Base-by-base conservation (phyloP, 2,113 vertebrate species). In the Atlantisia rogersi region DNA sequence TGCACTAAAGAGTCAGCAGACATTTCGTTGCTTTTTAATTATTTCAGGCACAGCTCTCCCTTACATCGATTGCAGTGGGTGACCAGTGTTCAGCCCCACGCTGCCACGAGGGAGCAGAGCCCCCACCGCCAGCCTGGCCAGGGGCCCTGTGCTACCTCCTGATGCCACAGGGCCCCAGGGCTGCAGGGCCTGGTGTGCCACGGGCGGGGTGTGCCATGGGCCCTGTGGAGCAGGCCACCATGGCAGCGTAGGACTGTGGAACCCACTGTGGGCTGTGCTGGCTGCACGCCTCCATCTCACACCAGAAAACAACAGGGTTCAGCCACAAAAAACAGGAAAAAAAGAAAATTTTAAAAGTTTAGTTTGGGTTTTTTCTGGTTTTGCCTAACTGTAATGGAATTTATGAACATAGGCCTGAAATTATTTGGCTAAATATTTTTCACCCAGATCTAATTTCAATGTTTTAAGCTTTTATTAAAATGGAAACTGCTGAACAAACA, bases 161-260 rank as follows among this genome's bases (percentile, higher is more conserved):
- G 63, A 42, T 6, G 12, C 17, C 26, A 16, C 7, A 28, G 12
- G 55, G 12, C 17, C 26, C 17, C 5, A 26, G 12, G 55, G 39
- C 46, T 48, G 46, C 9, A 20, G 48, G 48, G 20, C 8, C 46
- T 22, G 48, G 50, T 52, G 50, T 26, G 50, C 52, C 52, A 53
- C 8, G 25, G 52, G 25, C 15, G 14, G 13, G 52, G 6, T 4
- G 52, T 28, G 52, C 26, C 26, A 11, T 2, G 9, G 64, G 29
- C 42, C 14, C 42, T 24, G 42, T 40, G 7, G 64, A 29, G 9
- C 20, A 9, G 65, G 25, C 25, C 25, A 4, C 46, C n/a, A 2
- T 8, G 44, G 15, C 4, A 4, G 22, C 2, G 44, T 12, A 7
- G 5, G 16, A 1, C 10, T 4, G n/a, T n/a, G 17, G 8, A 21